Conservation (phyloP, 2,888 invertebrate genomes). For the Phalera bucephala region DNA sequence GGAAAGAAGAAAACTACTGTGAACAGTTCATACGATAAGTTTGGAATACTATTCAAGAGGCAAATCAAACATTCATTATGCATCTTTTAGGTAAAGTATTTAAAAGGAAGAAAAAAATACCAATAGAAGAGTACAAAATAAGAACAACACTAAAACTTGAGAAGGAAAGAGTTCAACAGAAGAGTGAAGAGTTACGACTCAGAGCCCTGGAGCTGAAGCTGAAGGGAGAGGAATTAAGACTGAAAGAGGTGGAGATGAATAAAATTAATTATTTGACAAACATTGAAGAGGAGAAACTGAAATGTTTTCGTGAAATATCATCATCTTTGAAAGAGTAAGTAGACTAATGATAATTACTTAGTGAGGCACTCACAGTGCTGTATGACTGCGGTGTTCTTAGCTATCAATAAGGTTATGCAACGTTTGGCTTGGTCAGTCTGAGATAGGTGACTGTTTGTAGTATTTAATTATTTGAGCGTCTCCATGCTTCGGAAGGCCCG, state of each 20-base stretch:
- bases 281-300: slow-evolving; percentile 49
- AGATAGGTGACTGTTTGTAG: no score
- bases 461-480: no score
- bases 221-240: slow-evolving; percentile 46
- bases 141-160: slow-evolving; percentile 38
- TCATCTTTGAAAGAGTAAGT: slow-evolving; percentile 46
- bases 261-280: slow-evolving; percentile 49
- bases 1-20: no score
- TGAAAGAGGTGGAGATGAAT: slow-evolving; percentile 50
- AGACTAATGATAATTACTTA: background rate
- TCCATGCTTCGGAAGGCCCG: no score
- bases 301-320: slow-evolving; percentile 48
- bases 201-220: slow-evolving; percentile 46
- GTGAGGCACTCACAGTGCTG: no score
- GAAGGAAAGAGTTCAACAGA: slow-evolving; percentile 43
- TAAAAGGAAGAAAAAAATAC: slow-evolving; percentile 25
- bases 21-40: no score
- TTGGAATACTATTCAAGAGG: no score
- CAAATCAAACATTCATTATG: no score
- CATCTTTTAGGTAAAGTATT: slow-evolving; percentile 21
- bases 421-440: no score
- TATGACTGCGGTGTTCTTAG: no score
- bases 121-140: slow-evolving; percentile 40
- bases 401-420: no score
- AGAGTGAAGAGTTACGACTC: slow-evolving; percentile 44